phyloP scores from a whole-genome alignment of 1,140 invertebrate genomes.

The Linepithema humile region DNA sequence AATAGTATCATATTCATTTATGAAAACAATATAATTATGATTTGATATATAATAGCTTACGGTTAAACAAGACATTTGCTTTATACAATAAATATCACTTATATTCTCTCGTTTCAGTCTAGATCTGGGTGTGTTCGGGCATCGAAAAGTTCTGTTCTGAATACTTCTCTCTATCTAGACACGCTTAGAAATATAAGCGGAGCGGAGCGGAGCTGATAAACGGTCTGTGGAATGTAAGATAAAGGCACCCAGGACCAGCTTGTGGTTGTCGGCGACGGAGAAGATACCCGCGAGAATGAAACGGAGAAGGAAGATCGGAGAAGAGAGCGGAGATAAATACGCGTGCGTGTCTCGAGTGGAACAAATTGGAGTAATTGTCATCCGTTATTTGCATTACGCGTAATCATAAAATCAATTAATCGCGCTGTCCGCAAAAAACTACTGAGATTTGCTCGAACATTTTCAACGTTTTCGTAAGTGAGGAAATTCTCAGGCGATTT shows the following conservation, averaged over 20 bases:
- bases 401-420: slow-evolving; percentile 16
- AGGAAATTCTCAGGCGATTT: neutral
- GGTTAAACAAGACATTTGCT: neutral
- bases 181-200: slow-evolving; percentile 72
- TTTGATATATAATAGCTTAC: neutral
- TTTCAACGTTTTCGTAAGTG: neutral
- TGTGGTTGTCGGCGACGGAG: slow-evolving; percentile 56
- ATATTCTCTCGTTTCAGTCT: neutral
- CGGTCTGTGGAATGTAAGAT: slow-evolving; percentile 80
- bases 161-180: slow-evolving; percentile 61
- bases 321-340: slow-evolving; percentile 27
- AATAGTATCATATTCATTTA: neutral
- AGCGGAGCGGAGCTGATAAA: slow-evolving; percentile 75
- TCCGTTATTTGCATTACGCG: neutral
- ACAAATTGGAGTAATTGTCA: neutral
- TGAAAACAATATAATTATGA: neutral
- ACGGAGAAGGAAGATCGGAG: slow-evolving; percentile 3
- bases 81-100: neutral
- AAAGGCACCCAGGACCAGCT: slow-evolving; percentile 74
- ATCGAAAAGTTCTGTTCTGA: slow-evolving; percentile 59
- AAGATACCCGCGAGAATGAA: slow-evolving; percentile 33
- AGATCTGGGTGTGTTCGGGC: slow-evolving; percentile 47
- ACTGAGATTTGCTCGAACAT: slow-evolving; percentile 36
- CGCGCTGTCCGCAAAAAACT: neutral
- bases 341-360: slow-evolving; percentile 4